phyloP scores from a whole-genome alignment of 2,113 vertebrate genomes.

The Clinocottus analis region DNA sequence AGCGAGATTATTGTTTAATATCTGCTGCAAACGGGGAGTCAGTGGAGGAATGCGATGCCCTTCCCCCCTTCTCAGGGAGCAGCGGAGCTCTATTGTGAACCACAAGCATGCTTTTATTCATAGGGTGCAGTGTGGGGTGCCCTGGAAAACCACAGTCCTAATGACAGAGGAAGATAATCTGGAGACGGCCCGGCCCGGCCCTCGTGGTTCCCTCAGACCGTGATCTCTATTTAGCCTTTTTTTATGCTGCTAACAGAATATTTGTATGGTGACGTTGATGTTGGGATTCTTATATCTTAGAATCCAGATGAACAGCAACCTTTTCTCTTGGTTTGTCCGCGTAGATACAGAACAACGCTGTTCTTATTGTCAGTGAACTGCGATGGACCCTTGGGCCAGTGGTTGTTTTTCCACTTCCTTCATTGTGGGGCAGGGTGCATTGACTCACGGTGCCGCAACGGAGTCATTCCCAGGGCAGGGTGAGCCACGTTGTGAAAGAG shows the following conservation, averaged over 20 bases:
- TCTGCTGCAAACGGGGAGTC: slow-evolving; percentile 64
- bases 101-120: slow-evolving; percentile 74
- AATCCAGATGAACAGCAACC: neutral
- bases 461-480: neutral
- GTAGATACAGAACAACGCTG: neutral
- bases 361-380: neutral
- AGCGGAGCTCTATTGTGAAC: slow-evolving; percentile 72
- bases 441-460: neutral
- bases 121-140: slow-evolving; percentile 60
- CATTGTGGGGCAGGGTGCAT: neutral
- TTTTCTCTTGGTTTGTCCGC: neutral
- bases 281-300: neutral
- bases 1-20: slow-evolving; percentile 65
- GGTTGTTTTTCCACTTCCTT: slow-evolving; percentile 6
- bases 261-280: neutral
- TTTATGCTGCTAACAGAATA: neutral
- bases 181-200: neutral
- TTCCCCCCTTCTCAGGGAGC: slow-evolving; percentile 68
- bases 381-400: neutral
- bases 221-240: neutral
- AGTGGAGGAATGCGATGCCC: slow-evolving; percentile 75
- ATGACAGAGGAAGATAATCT: slow-evolving; percentile 48
- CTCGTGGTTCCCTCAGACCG: slow-evolving; percentile 11
- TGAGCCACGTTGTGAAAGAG: neutral
- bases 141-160: slow-evolving; percentile 45